Evolutionary conservation across 2,797 vertebrate genomes (phyloP), one percentile per base, ranked within the genome.

Genomic region (Semaprochilodus insignis): DNA sequence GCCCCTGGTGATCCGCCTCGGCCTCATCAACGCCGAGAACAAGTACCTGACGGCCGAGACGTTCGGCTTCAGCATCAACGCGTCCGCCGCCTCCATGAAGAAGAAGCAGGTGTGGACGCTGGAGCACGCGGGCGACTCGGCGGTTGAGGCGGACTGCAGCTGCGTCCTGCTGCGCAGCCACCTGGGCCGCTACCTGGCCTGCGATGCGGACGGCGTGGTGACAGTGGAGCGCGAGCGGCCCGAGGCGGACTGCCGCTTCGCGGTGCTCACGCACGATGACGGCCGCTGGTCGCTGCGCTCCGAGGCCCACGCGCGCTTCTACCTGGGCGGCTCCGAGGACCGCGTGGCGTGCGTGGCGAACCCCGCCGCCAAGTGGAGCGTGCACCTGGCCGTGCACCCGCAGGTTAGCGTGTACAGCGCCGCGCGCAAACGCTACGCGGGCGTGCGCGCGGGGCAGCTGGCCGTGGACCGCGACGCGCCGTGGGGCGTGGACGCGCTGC

Each of bases 41-140:
- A 97, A 97, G 86, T 99, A 99, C 88, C 96, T 99, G 90, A 99
- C 97, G 6, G 97, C 97, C 19, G 98, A 99, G 93, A 92, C 95
- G 6, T 99, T 99, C 88, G 97, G 97, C 21, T 98, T 99, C 92
- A 98, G 97, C 87, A 94, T 99, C 91, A 99, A 98, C 90, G 98
- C 98, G 0, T 98, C 97, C 25, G 97, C 97, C 85, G 89, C 94
- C 90, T 97, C 96, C 93, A 95, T 99, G 94, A 98, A 98, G 93
- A 99, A 98, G 93, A 99, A 99, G 93, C 98, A 99, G 95, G 97
- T 97, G 83, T 99, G 98, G 98, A 98, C 96, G 65, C 95, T 99
- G 93, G 97, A 98, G 93, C 97, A 96, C 91, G 95, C 95, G 66
- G 96, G 94, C 21, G 82, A 82, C 17, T 44, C 40, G 40, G 40